A percentile compares a stretch with the other conserved stretches of the same genome.
phyloP scores from a whole-genome alignment of 2,113 vertebrate genomes.

The Melanostigma gelatinosum region DNA sequence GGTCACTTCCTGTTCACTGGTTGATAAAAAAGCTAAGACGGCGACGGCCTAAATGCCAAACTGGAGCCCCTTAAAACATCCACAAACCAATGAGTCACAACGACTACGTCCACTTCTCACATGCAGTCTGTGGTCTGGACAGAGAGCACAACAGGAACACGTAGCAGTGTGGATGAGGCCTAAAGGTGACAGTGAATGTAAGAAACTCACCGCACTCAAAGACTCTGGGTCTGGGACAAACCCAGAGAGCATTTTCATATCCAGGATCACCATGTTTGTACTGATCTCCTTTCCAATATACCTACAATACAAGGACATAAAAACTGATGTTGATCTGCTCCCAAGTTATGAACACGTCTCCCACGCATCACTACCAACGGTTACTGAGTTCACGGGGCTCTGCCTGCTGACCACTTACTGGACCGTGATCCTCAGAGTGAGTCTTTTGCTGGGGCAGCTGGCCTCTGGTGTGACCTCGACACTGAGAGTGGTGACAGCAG shows the following conservation, averaged over 20 bases:
- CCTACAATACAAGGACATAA: background rate
- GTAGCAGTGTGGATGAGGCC: too few relatives aligned
- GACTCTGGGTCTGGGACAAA: slow-evolving; percentile 46
- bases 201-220: slow-evolving; percentile 17
- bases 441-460: slow-evolving; percentile 14
- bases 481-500: slow-evolving; percentile 21
- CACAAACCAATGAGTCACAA: too few relatives aligned
- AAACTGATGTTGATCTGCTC: background rate
- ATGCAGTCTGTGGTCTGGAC: too few relatives aligned
- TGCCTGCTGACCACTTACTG: slow-evolving; percentile 34
- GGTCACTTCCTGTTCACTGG: too few relatives aligned
- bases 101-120: too few relatives aligned
- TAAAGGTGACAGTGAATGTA: background rate
- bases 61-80: too few relatives aligned
- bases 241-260: slow-evolving; percentile 72
- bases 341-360: background rate
- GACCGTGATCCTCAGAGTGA: slow-evolving; percentile 18
- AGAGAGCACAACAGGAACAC: too few relatives aligned
- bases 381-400: background rate
- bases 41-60: too few relatives aligned
- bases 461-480: slow-evolving; percentile 23
- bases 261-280: slow-evolving; percentile 73
- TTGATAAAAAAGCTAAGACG: too few relatives aligned
- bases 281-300: background rate
- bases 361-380: background rate